Conservation (phyloP, 2,797 vertebrate genomes). For the Sphenodon punctatus region DNA sequence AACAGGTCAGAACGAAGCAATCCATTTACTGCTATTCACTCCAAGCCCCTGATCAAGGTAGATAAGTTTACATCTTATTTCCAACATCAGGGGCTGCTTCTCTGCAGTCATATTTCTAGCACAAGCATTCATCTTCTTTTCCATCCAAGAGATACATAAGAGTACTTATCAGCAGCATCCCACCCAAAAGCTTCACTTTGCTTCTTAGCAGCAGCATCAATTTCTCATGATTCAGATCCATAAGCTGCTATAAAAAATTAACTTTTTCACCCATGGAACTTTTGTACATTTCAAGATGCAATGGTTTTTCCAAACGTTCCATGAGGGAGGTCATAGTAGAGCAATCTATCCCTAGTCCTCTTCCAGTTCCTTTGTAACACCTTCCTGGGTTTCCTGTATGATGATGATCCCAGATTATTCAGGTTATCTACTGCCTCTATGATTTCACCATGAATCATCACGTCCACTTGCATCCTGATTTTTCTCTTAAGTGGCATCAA, state of each 20-base stretch:
- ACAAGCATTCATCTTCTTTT: background rate
- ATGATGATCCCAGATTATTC: no score
- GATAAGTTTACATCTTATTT: no score
- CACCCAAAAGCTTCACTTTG: background rate
- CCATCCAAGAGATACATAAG: background rate
- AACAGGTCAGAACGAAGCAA: no score
- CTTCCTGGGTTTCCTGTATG: no score
- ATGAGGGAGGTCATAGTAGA: background rate
- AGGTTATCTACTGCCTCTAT: no score
- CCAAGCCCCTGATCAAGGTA: no score
- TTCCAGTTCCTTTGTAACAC: no score
- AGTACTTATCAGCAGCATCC: background rate
- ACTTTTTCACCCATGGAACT: background rate
- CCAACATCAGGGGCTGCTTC: background rate
- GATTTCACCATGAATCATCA: no score
- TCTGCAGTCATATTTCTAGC: background rate
- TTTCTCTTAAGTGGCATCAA: no score
- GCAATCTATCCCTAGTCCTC: background rate
- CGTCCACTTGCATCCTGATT: no score
- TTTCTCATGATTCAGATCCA: background rate
- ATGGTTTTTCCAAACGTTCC: background rate
- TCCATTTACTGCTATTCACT: no score
- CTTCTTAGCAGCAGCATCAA: background rate
- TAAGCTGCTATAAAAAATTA: background rate
- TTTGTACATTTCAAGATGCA: background rate